Conservation (phyloP, 2,888 invertebrate species). For the Trichogramma evanescens region DNA sequence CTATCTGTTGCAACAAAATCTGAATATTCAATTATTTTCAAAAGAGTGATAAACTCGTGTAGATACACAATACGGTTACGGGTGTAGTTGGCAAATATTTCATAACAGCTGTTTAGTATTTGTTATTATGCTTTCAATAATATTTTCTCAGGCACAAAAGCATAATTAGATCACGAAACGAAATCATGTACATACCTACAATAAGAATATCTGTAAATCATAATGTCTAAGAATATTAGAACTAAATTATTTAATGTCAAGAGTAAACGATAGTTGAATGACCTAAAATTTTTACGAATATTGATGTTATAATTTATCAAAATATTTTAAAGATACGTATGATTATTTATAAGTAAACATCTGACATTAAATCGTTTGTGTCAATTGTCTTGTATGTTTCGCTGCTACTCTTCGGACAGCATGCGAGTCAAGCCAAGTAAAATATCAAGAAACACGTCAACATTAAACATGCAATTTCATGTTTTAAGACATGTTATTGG, state of each 20-base stretch:
- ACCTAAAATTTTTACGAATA: too few relatives aligned
- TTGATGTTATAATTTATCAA: too few relatives aligned
- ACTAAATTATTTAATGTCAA: too few relatives aligned
- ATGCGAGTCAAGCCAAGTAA: conserved; percentile 48
- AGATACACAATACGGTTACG: conserved; percentile 12
- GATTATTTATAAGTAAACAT: background rate
- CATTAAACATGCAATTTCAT: conserved; percentile 46
- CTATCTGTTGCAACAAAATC: background rate
- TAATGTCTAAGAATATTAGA: too few relatives aligned
- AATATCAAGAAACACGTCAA: conserved; percentile 45
- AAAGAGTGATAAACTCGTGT: conserved; percentile 5
- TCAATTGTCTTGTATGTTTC: conserved; percentile 40
- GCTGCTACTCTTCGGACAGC: conserved; percentile 48
- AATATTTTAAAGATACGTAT: too few relatives aligned
- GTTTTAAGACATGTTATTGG: conserved; percentile 46
- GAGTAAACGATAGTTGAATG: too few relatives aligned
- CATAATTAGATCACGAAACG: background rate
- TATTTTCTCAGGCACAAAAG: conserved; percentile 4
- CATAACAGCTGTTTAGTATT: conserved; percentile 14
- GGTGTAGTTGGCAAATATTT: conserved; percentile 17
- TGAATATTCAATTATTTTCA: conserved; percentile 1
- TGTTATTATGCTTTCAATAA: conserved; percentile 13
- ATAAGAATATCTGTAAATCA: too few relatives aligned
- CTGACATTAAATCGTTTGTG: background rate
- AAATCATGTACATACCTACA: too few relatives aligned